Base-by-base conservation (phyloP, 2,888 invertebrate species). In the Sinopyrophorus schimmeli region DNA sequence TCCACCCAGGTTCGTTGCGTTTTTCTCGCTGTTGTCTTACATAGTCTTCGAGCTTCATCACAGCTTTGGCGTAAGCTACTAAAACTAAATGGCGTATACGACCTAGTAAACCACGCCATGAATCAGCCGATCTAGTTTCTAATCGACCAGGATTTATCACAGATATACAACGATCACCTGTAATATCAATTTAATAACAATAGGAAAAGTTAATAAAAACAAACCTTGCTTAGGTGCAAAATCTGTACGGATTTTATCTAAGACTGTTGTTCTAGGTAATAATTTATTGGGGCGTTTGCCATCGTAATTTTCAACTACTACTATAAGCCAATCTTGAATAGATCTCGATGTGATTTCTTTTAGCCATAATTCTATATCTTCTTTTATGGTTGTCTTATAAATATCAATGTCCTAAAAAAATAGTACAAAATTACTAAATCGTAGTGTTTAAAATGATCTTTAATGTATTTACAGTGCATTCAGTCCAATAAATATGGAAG, bases 401-500 rank as follows among this genome's bases (percentile, higher is more conserved):
- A 84, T 80, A 73, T 97, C 97, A 60, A 94, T 78, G 76, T 97
- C 96, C 95, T 95, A 67, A 31, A 72, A 71, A 28, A 12, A 3
- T 14, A 3, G 6, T 15, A 28, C 21, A 21, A 21, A 21, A 7
- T n/a, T 21, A n/a, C 9, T 21, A 21, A n/a, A 21, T n/a, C 21
- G 6, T 18, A 18, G 7, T 21, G n/a, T 21, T 21, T 3, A n/a
- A 5, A 21, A n/a, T 5, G 5, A 11, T 10, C 32, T 5, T 20
- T 30, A 14, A 38, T 24, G 5, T 57, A 77, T 83, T 78, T 78
- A 95, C 95, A 71, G 83, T 83, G 80, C 95, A 95, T 71, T 96
- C 95, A 12, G 91, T 94, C 87, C 95, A 94, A 73, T 88, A 97
- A 48, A 92, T 89, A 72, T 97, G 94, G 68, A 97, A 84, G 70